Evolutionary conservation across 2,797 vertebrate species (phyloP), one percentile per base, ranked within the genome.

Genomic region (Galaxias olidus): DNA sequence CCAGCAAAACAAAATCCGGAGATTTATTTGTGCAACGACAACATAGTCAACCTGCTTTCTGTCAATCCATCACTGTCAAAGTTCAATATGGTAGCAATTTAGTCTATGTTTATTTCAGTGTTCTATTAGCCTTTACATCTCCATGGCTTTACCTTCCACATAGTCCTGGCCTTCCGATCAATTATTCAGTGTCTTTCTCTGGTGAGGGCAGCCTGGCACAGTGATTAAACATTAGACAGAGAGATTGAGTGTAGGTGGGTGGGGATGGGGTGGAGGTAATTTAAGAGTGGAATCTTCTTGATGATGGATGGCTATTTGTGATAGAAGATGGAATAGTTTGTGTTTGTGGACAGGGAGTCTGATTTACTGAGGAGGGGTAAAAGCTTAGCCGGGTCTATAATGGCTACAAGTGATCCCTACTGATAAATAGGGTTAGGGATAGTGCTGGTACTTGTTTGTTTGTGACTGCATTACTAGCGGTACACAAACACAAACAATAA

Each of bases 171-270:
- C 59, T 14, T 49, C 48, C 30, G 41, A 66, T 74, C 48, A 69
- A 70, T 74, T 54, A 70, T 69, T 74, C 67, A 74, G 59, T 8
- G 11, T 50, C 44, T 56, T 59, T 40, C 62, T 55, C 54, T 59
- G 49, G 66, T 42, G 40, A 49, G 55, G 61, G 46, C 61, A 45
- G 14, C 15, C 43, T 40, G 66, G 17, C 53, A 61, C 52, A 19
- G 48, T 63, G 67, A 63, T 69, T 69, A 69, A 70, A 61, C 63
- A 61, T 46, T 42, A 68, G 66, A 67, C 56, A 44, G 61, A 64
- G 30, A 30, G 59, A 13, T 48, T 41, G 49, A 30, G 12, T 7
- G 49, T n/a, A 17, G 45, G 20, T 7, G 20, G 17, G 51, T 8
- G 46, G 42, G 20, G 49, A 9, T 50, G 14, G 42, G 11, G 43